Evolutionary conservation across 2,888 invertebrate species (phyloP), one percentile per base, ranked within the genome.

Genomic region (Cancer borealis): DNA sequence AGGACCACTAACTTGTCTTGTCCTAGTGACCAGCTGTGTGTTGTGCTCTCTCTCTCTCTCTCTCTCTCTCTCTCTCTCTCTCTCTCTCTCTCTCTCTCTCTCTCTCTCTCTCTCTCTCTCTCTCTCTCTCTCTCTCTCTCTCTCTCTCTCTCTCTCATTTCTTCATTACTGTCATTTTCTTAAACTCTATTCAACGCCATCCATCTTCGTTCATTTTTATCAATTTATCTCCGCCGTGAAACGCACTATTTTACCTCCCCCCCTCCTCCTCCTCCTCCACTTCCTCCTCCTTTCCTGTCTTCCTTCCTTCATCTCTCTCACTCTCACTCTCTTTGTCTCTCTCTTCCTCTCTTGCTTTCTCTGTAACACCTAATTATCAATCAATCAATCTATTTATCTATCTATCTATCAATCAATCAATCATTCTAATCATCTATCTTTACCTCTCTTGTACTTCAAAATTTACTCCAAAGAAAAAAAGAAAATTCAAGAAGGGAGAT

Each of bases 41-140:
- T n/a, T 54, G 30, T 26, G 17, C 46, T 46, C 46, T 88, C 88
- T 14, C 3, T 88, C 47, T 46, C 46, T 46, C 46, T 88, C 88
- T 12, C 1, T 88, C 88, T 88, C 88, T 17, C 39, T 88, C 88
- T 88, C 88, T 47, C 88, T 88, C 46, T 88, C 45, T 47, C 88
- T 88, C 45, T 47, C 88, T 46, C 88, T 47, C 45, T 88, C 14
- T 45, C 45, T 88, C 88, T 88, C 45, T 88, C 88, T 88, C 45
- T 88, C 88, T 88, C 47, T 88, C 88, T 88, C 88, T 88, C 88
- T 88, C 47, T n/a, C 47, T 47, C 47, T 47, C 47, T n/a, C 47
- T 47, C 47, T 47, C 47, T 45, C 47, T n/a, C 47, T n/a, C 45
- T 45, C n/a, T n/a, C 49, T n/a, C 49, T 30, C n/a, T 54, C 30